Percentiles rank a stretch among this genome's conserved stretches.
phyloP scores from a whole-genome alignment of 2,888 invertebrate species.

The Luperina testacea region DNA sequence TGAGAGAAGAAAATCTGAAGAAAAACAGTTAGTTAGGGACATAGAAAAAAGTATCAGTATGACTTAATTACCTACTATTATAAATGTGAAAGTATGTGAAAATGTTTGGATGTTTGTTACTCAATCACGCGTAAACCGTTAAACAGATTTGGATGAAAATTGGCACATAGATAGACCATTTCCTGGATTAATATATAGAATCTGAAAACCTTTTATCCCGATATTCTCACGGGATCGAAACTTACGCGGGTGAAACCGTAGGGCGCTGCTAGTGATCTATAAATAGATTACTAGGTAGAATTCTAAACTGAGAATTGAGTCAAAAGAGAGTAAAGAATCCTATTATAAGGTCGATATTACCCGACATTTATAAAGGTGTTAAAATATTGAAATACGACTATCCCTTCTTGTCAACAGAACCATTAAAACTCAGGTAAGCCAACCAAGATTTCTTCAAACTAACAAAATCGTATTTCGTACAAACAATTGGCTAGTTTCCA shows the following conservation, averaged over 20 bases:
- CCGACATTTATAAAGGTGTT: not conserved
- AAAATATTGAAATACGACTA: not conserved
- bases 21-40: not conserved
- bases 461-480: slow-evolving; percentile 8
- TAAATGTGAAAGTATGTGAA: too few relatives aligned
- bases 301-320: not conserved
- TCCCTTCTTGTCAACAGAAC: not conserved
- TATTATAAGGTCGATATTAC: too few relatives aligned
- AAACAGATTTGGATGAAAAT: too few relatives aligned
- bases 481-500: slow-evolving; percentile 36
- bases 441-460: slow-evolving; percentile 4
- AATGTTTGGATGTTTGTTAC: too few relatives aligned
- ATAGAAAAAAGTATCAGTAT: not conserved
- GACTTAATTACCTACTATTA: not conserved
- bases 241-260: too few relatives aligned
- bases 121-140: too few relatives aligned
- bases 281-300: not conserved
- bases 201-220: too few relatives aligned
- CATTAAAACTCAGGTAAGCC: not conserved
- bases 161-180: too few relatives aligned
- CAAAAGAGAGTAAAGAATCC: not conserved
- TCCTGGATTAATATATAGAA: too few relatives aligned
- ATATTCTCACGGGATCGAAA: too few relatives aligned
- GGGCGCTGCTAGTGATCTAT: too few relatives aligned
- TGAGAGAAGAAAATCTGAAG: not conserved